A percentile compares a stretch with the other conserved stretches of the same genome.
Evolutionary conservation across 2,113 vertebrate species (phyloP).

Genomic region (Melanocharis versteri): DNA sequence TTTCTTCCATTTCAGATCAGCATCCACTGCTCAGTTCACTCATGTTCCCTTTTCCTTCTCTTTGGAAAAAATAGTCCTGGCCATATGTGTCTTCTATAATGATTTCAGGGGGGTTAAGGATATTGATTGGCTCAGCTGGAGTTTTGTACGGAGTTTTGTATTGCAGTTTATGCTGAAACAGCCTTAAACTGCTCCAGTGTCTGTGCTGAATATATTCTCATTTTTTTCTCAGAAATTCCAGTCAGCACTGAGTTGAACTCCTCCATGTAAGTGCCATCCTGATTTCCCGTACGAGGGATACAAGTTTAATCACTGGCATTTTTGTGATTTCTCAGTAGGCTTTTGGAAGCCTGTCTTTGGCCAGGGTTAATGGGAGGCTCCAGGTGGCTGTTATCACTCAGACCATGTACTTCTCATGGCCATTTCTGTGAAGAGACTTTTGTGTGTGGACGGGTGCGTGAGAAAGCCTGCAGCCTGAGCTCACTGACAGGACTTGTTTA

Average conservation of each 20-base stretch:
- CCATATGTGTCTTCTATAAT: background rate
- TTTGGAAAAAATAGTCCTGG: background rate
- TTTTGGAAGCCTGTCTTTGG: background rate
- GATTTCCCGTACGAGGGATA: rapidly evolving
- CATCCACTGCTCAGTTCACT: background rate
- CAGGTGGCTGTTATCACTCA: background rate
- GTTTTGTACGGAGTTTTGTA: background rate
- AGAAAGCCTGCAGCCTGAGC: background rate
- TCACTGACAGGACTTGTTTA: background rate
- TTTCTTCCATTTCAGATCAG: background rate
- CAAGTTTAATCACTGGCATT: background rate
- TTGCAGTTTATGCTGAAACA: background rate
- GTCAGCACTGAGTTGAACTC: background rate
- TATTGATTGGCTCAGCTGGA: background rate
- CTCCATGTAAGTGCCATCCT: background rate
- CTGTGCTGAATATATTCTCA: background rate
- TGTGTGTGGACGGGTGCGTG: rapidly evolving
- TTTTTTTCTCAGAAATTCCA: background rate
- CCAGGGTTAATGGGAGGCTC: background rate
- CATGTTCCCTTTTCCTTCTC: background rate
- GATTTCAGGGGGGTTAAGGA: background rate
- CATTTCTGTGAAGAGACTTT: background rate
- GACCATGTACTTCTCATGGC: background rate
- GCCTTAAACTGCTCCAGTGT: background rate
- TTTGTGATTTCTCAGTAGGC: background rate